Base-by-base conservation (phyloP, 2,797 vertebrate species). In the Sebastes iracundus region DNA sequence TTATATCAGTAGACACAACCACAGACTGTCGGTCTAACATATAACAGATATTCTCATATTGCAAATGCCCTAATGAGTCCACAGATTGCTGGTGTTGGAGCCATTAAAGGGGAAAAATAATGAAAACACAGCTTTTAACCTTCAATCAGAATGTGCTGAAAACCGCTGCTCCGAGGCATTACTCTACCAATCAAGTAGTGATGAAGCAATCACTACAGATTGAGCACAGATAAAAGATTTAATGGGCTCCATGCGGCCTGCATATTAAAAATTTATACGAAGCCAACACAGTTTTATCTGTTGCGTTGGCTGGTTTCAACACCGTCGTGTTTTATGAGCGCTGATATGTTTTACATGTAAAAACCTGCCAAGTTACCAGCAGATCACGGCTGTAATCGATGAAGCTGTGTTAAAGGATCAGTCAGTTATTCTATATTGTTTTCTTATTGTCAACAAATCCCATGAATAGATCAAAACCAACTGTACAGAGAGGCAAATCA, bases 181-280 rank as follows among this genome's bases (percentile, higher is more conserved):
- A 69, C 61, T 38, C 12, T 23, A 38, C 67, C 67, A 61, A 77
- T 67, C 69, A 27, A 81, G 25, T 7, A 13, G 52, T 4, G 72
- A 79, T 79, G 83, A 74, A 35, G 83, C 72, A 83, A 81, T 77
- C 56, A 18, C 32, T 23, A 7, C 68, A 88, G 72, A 78, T 12
- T 55, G 63, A 86, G 72, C 55, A 60, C 72, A 80, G 74, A 89
- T 74, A 63, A 55, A 38, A 67, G 12, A 6, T 76, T 52, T 81
- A 79, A 89, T 79, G 55, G 7, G 23, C 68, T 85, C 68, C 84
- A 79, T 67, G 38, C 18, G 59, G 38, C 22, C 61, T 30, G 20
- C 28, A 23, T 69, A 32, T 75, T 72, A 72, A 66, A 42, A 14
- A 46, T 20, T 53, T 46, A 75, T 75, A 72, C 20, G 18, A 52